phyloP scores from a whole-genome alignment of 1,140 invertebrate genomes.

The Thaumetopoea pityocampa region DNA sequence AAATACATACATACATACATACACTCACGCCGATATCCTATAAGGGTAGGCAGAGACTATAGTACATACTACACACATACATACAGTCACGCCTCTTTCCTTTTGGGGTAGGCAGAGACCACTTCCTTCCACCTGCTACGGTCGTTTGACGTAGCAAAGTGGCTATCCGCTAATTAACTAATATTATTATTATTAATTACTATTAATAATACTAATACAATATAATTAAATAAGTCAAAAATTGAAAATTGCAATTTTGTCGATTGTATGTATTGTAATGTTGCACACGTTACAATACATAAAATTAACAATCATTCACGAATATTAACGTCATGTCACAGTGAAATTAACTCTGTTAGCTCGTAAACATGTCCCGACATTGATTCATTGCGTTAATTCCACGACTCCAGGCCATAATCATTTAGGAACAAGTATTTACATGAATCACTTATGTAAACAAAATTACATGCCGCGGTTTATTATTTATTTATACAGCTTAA shows the following conservation, averaged over 20 bases:
- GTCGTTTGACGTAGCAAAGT: too few species aligned
- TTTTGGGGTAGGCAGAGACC: too few species aligned
- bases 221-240: constrained; percentile 4
- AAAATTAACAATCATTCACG: constrained; percentile 66
- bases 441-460: constrained; percentile 38
- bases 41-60: too few species aligned
- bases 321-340: constrained; percentile 70
- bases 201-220: too few species aligned
- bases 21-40: too few species aligned
- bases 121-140: too few species aligned
- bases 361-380: constrained; percentile 70
- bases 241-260: constrained; percentile 13
- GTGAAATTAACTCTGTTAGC: constrained; percentile 69
- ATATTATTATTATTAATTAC: too few species aligned
- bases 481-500: constrained; percentile 13
- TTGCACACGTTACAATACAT: constrained; percentile 20
- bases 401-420: constrained; percentile 52
- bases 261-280: constrained; percentile 19
- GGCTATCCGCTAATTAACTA: too few species aligned
- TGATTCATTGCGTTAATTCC: constrained; percentile 70
- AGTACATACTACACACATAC: too few species aligned
- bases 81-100: too few species aligned
- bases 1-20: too few species aligned
- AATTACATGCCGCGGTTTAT: constrained; percentile 23
- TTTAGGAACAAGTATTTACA: constrained; percentile 56